phyloP scores from a whole-genome alignment of 2,888 invertebrate species.

The Epistrophella euchroma region DNA sequence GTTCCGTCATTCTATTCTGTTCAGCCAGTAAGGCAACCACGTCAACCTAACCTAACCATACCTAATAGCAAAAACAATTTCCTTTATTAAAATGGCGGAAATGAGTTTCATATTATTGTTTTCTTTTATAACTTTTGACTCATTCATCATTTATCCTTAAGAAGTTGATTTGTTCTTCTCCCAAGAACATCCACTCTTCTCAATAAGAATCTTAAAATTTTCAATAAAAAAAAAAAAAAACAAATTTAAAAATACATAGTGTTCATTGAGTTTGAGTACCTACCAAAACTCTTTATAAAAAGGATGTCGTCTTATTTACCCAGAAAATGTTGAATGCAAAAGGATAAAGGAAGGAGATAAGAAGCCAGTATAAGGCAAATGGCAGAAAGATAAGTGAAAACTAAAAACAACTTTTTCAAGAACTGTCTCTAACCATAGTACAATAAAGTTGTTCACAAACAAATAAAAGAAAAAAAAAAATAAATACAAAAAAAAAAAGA shows the following conservation, averaged over 20 bases:
- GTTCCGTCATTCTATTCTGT: too few species aligned
- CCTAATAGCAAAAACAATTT: too few species aligned
- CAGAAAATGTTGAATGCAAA: conserved; percentile 54
- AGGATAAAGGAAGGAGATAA: conserved; percentile 53
- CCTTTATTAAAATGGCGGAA: conserved; percentile 22
- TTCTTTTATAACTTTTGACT: conserved; percentile 26
- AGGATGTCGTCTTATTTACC: conserved; percentile 32
- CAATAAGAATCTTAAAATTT: conserved; percentile 16
- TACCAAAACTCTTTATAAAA: conserved; percentile 13
- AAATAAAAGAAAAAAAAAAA: conserved; percentile 35
- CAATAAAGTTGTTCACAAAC: conserved; percentile 65
- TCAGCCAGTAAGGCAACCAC: too few species aligned
- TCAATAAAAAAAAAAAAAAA: neutral
- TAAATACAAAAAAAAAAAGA: neutral
- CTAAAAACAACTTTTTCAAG: conserved; percentile 67
- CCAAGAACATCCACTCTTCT: conserved; percentile 25
- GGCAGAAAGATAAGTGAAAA: conserved; percentile 71
- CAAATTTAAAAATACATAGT: conserved; percentile 4
- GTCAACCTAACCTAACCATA: too few species aligned
- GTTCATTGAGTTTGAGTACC: neutral
- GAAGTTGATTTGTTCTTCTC: conserved; percentile 12
- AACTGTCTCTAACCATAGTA: conserved; percentile 32
- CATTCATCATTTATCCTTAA: conserved; percentile 29
- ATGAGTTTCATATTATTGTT: conserved; percentile 29
- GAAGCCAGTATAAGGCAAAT: conserved; percentile 58